phyloP scores from a whole-genome alignment of 2,888 invertebrate species.

The Baronia brevicornis region DNA sequence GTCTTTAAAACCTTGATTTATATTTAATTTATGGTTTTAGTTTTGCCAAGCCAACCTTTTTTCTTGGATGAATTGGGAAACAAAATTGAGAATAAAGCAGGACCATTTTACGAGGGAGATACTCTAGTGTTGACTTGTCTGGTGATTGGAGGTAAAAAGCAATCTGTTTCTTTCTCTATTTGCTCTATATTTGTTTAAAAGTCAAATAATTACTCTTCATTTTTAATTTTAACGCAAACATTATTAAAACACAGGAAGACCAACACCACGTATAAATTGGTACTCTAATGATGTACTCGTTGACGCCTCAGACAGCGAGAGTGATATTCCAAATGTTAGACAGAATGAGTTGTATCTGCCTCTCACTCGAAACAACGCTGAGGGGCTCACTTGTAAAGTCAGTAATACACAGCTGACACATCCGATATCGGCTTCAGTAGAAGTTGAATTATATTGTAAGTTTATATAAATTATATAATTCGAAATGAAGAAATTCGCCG shows the following conservation, averaged over 20 bases:
- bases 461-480: no score
- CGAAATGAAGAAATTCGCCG: no score
- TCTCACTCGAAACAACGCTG: slow-evolving; percentile 80
- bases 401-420: slow-evolving; percentile 82
- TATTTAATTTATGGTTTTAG: slow-evolving; percentile 37
- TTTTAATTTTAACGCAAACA: background rate
- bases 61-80: slow-evolving; percentile 66
- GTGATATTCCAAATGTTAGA: slow-evolving; percentile 78
- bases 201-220: background rate
- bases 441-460: slow-evolving; percentile 85
- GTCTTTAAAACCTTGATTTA: no score
- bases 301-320: slow-evolving; percentile 80
- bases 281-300: slow-evolving; percentile 84
- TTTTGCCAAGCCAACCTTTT: slow-evolving; percentile 68
- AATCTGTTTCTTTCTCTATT: no score
- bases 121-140: slow-evolving; percentile 72
- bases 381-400: slow-evolving; percentile 82
- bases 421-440: slow-evolving; percentile 80
- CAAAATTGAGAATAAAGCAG: slow-evolving; percentile 60
- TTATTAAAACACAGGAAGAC: slow-evolving; percentile 75
- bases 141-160: slow-evolving; percentile 77
- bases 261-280: slow-evolving; percentile 85
- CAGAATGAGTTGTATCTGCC: slow-evolving; percentile 82
- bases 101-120: slow-evolving; percentile 76
- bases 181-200: slow-evolving; percentile 16